phyloP scores from a whole-genome alignment of 92 coral and sea anemone species.

The Plumapathes pennacea region DNA sequence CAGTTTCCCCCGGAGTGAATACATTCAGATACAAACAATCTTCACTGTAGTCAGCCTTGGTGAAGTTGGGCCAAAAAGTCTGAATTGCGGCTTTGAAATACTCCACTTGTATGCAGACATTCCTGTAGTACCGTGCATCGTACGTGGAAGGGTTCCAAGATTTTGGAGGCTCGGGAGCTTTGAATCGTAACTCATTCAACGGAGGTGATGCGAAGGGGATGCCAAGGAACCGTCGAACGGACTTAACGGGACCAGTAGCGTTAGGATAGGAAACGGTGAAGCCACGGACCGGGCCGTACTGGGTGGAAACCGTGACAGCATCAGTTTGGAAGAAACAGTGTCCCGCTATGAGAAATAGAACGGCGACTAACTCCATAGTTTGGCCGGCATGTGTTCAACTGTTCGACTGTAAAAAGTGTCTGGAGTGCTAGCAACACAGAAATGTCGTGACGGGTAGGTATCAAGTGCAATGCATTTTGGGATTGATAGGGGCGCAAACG shows the following conservation, averaged over 20 bases:
- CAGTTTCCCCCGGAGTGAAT: slow-evolving; percentile 33
- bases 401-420: too few species aligned
- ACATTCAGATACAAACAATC: slow-evolving; percentile 67
- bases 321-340: too few species aligned
- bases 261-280: slow-evolving; percentile 20
- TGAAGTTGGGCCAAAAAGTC: slow-evolving; percentile 35
- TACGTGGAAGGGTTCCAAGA: slow-evolving; percentile 58
- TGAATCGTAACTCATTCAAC: slow-evolving; percentile 45
- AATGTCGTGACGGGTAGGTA: too few species aligned
- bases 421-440: too few species aligned
- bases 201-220: slow-evolving; percentile 72
- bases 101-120: background rate
- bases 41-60: slow-evolving; percentile 52
- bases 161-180: slow-evolving; percentile 44
- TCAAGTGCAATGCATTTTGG: too few species aligned
- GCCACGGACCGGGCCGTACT: slow-evolving; percentile 48
- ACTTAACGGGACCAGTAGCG: slow-evolving; percentile 17
- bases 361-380: too few species aligned
- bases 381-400: too few species aligned
- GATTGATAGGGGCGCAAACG: too few species aligned
- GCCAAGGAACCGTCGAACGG: slow-evolving; percentile 64
- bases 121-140: slow-evolving; percentile 53
- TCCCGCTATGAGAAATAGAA: too few species aligned
- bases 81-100: background rate
- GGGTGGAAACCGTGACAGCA: slow-evolving; percentile 26